These are phyloP conservation scores for Aphrophora alni DNA, from an alignment of 2,888 invertebrate genomes.

Conservation along the genomic window DNA sequence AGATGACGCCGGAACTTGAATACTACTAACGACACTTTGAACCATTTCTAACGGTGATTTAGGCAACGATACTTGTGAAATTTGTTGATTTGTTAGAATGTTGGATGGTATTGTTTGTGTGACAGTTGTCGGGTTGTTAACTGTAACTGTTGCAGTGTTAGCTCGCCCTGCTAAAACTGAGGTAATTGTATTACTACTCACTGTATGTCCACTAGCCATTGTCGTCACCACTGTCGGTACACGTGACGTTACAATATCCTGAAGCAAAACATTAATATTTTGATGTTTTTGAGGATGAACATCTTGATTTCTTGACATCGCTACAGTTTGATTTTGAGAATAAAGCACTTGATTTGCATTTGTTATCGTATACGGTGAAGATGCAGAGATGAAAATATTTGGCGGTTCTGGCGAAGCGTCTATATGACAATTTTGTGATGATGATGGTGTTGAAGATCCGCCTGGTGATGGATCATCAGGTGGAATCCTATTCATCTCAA, in stretches of 20 bases:
- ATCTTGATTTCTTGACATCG: slow-evolving; percentile 48
- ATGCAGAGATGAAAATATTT: slow-evolving; percentile 34
- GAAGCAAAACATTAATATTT: slow-evolving; percentile 47
- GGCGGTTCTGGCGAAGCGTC: slow-evolving; percentile 41
- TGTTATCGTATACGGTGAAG: slow-evolving; percentile 34
- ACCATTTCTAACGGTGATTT: slow-evolving; percentile 79
- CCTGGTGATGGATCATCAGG: slow-evolving; percentile 66
- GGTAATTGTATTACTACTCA: slow-evolving; percentile 81
- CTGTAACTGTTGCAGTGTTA: slow-evolving; percentile 77
- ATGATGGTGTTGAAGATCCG: slow-evolving; percentile 58
- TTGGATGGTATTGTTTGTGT: slow-evolving; percentile 26
- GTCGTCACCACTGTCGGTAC: slow-evolving; percentile 62
- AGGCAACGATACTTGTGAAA: slow-evolving; percentile 47
- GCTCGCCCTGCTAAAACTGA: slow-evolving; percentile 78
- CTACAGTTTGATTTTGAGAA: slow-evolving; percentile 30
- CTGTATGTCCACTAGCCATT: slow-evolving; percentile 77
- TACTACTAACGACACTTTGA: slow-evolving; percentile 57
- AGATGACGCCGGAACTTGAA: slow-evolving; percentile 51
- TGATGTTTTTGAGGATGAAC: slow-evolving; percentile 63
- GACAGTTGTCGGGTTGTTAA: slow-evolving; percentile 52
- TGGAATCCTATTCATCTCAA: slow-evolving; percentile 59
- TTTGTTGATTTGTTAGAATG: slow-evolving; percentile 35
- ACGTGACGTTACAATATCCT: slow-evolving; percentile 42
- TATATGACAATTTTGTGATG: slow-evolving; percentile 51
- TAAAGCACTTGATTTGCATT: slow-evolving; percentile 28